These are phyloP conservation scores for Sander lucioperca DNA, from an alignment of 2,113 vertebrate genomes.

Conservation along the genomic window DNA sequence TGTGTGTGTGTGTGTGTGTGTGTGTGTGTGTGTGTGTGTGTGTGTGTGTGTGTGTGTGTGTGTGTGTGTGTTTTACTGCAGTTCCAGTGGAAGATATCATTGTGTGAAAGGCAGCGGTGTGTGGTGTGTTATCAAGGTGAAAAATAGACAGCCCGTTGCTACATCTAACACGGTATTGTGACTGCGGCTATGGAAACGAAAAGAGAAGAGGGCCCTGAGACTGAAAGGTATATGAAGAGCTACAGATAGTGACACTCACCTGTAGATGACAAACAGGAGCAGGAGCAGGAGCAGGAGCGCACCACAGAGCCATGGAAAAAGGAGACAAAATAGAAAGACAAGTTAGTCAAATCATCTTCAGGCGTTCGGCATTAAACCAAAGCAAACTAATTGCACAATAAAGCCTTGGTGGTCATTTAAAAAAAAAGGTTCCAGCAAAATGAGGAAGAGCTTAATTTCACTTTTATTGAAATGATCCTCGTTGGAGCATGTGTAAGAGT, in stretches of 20 bases:
- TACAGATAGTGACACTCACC: constrained; percentile 74
- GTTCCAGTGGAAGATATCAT: constrained; percentile 4
- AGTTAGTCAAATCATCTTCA: constrained; percentile 48
- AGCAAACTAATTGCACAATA: constrained; percentile 19
- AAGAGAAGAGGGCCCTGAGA: background rate
- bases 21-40: constrained; percentile 9
- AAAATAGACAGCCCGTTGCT: constrained; percentile 14
- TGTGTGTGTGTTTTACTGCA: constrained; percentile 19
- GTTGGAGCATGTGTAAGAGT: constrained; percentile 6
- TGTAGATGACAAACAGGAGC: constrained; percentile 48
- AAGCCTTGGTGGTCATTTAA: background rate
- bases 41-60: constrained; percentile 10
- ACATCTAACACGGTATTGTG: constrained; percentile 35
- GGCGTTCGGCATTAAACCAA: background rate
- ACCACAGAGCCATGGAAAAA: constrained; percentile 56
- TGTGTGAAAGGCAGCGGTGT: constrained; percentile 18
- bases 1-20: constrained; percentile 15
- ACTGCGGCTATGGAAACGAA: constrained; percentile 12
- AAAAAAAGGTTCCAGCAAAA: constrained; percentile 10
- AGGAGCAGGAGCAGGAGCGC: constrained; percentile 32
- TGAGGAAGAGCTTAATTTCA: constrained; percentile 31
- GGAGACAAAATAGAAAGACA: constrained; percentile 20
- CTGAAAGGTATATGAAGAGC: background rate
- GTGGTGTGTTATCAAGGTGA: constrained; percentile 31
- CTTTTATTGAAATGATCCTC: constrained; percentile 19